phyloP scores from a whole-genome alignment of 2,113 vertebrate genomes.

The Stigmatopora argus region DNA sequence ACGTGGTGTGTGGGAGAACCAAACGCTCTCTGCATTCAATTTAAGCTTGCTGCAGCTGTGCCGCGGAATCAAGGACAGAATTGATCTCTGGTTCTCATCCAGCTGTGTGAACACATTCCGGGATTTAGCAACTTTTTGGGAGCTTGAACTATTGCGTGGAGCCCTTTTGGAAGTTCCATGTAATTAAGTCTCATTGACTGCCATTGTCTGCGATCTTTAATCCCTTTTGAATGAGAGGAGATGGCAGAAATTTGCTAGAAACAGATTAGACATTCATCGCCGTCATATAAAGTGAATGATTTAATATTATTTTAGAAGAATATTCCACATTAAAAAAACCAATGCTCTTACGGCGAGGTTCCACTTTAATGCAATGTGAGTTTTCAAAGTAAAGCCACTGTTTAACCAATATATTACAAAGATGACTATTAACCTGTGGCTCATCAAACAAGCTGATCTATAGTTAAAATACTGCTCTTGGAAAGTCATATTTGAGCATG shows the following conservation, averaged over 20 bases:
- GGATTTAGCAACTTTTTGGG: slow-evolving; percentile 15
- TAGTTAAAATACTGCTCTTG: slow-evolving; percentile 2
- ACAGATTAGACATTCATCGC: too few species aligned
- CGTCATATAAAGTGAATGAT: too few species aligned
- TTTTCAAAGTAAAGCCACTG: background rate
- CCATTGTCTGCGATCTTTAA: too few species aligned
- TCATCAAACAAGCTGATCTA: slow-evolving; percentile 4
- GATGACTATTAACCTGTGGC: slow-evolving; percentile 2
- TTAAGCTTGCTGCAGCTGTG: slow-evolving; percentile 54
- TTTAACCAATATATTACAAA: background rate
- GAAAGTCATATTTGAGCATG: slow-evolving; percentile 15
- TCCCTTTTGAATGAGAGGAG: too few species aligned
- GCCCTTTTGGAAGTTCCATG: background rate
- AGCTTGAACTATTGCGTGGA: background rate
- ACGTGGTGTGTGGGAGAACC: slow-evolving; percentile 46
- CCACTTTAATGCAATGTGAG: background rate
- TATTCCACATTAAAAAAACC: background rate
- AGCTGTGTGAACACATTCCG: slow-evolving; percentile 21
- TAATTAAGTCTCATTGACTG: too few species aligned
- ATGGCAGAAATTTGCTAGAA: too few species aligned
- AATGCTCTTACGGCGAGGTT: background rate
- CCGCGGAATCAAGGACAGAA: slow-evolving; percentile 39
- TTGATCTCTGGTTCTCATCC: slow-evolving; percentile 42
- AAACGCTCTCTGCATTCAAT: slow-evolving; percentile 36
- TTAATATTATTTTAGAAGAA: too few species aligned